Conservation (phyloP, 2,113 vertebrate species). For the Marmota monax region DNA sequence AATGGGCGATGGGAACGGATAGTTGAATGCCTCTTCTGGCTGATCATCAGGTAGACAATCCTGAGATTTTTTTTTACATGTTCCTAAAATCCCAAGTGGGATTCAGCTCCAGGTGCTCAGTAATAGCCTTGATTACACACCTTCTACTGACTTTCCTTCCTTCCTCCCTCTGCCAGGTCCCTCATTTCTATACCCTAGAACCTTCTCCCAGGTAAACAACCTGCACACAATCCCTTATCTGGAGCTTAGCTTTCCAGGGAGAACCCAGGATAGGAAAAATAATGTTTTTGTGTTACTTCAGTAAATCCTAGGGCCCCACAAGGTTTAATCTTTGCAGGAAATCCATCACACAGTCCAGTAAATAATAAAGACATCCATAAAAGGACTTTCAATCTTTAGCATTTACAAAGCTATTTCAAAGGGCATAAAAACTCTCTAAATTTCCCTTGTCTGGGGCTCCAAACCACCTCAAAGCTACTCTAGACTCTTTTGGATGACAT, state of each 20-base stretch:
- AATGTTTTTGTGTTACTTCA: conserved; percentile 20
- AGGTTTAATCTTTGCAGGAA: conserved; percentile 32
- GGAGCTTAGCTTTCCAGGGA: background rate
- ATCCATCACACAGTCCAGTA: background rate
- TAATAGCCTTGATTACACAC: background rate
- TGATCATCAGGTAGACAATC: background rate
- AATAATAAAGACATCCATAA: background rate
- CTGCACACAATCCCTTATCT: background rate
- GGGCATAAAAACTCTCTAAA: background rate
- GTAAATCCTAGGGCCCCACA: background rate
- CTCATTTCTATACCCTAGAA: background rate
- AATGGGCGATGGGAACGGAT: background rate
- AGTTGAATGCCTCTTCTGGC: background rate
- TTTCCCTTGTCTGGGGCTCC: background rate
- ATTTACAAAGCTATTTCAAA: background rate
- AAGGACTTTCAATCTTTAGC: background rate
- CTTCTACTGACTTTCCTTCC: background rate
- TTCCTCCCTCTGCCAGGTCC: background rate
- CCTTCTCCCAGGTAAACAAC: background rate
- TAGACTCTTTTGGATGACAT: background rate
- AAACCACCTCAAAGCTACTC: background rate
- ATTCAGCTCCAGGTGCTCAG: background rate
- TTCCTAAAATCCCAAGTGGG: background rate
- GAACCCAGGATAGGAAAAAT: background rate
- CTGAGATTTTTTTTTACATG: background rate